phyloP scores from a whole-genome alignment of 2,797 vertebrate genomes.

The Microhierax caerulescens region DNA sequence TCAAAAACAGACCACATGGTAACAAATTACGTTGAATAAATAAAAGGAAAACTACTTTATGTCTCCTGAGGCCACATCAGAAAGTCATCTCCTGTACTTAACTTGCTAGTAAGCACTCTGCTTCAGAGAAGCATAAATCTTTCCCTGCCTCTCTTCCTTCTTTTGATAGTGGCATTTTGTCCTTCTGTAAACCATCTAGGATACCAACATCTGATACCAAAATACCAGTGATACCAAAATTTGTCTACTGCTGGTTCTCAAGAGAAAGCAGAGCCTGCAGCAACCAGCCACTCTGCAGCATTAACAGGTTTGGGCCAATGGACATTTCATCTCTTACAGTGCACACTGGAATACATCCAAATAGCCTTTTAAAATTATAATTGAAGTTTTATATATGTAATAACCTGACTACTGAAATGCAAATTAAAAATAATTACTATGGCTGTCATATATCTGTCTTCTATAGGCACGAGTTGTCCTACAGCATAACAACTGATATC shows the following conservation, averaged over 20 bases:
- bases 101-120: background rate
- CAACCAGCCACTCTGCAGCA: background rate
- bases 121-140: background rate
- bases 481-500: background rate
- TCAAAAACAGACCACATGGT: background rate
- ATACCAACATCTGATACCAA: background rate
- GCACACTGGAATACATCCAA: background rate
- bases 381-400: conserved; percentile 27
- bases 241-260: background rate
- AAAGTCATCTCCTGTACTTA: background rate
- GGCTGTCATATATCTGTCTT: background rate
- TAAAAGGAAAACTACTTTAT: background rate
- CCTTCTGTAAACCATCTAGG: background rate
- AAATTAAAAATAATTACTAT: conserved; percentile 16
- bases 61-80: background rate
- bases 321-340: background rate
- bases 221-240: background rate
- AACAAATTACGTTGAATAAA: background rate
- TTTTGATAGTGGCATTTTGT: background rate
- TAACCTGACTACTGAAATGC: background rate
- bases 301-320: background rate
- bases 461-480: background rate
- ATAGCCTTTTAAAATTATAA: conserved; percentile 15
- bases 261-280: background rate
- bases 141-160: background rate